These are phyloP conservation scores for Microchirus variegatus DNA, from an alignment of 2,797 vertebrate species.

Conservation along the genomic window DNA sequence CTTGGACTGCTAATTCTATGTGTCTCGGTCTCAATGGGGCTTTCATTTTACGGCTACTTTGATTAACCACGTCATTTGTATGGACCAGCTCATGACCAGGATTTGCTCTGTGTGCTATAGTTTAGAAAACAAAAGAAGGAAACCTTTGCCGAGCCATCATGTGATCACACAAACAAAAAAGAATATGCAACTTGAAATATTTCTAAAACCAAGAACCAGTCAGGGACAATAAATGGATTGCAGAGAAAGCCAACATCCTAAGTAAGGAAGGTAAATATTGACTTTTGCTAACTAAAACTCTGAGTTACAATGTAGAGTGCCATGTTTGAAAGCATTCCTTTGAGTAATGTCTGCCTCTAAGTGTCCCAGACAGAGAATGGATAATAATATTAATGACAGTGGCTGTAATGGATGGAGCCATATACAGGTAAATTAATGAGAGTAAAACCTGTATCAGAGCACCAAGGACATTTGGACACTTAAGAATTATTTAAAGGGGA, in stretches of 20 bases:
- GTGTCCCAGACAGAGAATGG: not conserved
- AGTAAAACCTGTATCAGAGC: not conserved
- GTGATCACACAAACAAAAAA: no score
- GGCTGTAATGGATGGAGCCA: conserved; percentile 6
- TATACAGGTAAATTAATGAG: conserved; percentile 2
- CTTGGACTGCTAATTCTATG: no score
- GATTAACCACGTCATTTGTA: no score
- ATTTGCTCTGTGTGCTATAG: no score
- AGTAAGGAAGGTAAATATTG: conserved; percentile 6
- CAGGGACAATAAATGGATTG: not conserved
- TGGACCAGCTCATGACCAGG: no score
- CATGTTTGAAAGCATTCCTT: not conserved
- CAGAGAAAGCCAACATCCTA: not conserved
- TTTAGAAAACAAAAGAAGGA: no score
- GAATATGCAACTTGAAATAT: no score
- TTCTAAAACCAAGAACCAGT: not conserved
- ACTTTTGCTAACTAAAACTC: not conserved
- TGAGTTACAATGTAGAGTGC: not conserved
- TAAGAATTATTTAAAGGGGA: no score
- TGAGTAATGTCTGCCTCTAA: not conserved
- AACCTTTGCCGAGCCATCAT: no score
- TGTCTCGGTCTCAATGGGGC: no score
- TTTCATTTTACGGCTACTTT: no score
- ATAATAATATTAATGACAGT: not conserved
- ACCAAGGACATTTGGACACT: not conserved